A percentile compares a stretch with the other conserved stretches of the same genome.
These are phyloP conservation scores for Vimba vimba DNA, from an alignment of 2,113 vertebrate genomes.

Conservation along the genomic window DNA sequence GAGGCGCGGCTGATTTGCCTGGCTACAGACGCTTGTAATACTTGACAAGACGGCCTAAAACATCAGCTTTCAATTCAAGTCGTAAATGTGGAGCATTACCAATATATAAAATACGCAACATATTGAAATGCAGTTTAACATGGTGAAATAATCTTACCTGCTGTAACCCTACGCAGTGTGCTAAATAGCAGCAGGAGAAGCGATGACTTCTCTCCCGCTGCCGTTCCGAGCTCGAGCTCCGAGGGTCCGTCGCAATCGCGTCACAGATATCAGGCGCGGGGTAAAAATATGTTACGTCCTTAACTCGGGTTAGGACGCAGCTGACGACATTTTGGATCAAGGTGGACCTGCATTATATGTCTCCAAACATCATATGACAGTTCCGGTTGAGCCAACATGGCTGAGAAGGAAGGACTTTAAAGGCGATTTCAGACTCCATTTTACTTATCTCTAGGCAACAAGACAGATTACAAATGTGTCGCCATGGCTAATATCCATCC, in stretches of 20 bases:
- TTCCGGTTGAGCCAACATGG: conserved; percentile 71
- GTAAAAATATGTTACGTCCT: conserved; percentile 62
- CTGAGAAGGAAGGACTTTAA: conserved; percentile 55
- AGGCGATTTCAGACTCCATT: conserved; percentile 63
- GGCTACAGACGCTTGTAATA: conserved; percentile 42
- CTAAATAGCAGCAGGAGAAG: conserved; percentile 74
- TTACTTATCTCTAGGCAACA: conserved; percentile 78
- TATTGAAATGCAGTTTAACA: neutral
- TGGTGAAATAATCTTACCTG: conserved; percentile 65
- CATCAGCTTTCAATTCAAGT: conserved; percentile 30
- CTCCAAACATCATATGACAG: neutral
- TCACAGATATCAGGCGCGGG: conserved; percentile 58
- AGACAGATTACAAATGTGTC: conserved; percentile 53
- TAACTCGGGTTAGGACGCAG: conserved; percentile 55
- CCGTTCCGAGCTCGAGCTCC: conserved; percentile 79
- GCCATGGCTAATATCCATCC: conserved; percentile 22
- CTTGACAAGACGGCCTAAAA: conserved; percentile 42
- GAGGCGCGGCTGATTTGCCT: conserved; percentile 67
- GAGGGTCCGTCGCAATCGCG: conserved; percentile 78
- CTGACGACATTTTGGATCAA: conserved; percentile 75
- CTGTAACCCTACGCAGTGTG: conserved; percentile 68
- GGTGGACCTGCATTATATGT: neutral
- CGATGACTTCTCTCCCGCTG: conserved; percentile 80
- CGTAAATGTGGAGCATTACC: neutral
- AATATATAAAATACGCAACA: conserved; percentile 22